Evolutionary conservation across 2,113 vertebrate genomes (phyloP), one percentile per base, ranked within the genome.

Genomic region (Campylomormyrus tamandua): DNA sequence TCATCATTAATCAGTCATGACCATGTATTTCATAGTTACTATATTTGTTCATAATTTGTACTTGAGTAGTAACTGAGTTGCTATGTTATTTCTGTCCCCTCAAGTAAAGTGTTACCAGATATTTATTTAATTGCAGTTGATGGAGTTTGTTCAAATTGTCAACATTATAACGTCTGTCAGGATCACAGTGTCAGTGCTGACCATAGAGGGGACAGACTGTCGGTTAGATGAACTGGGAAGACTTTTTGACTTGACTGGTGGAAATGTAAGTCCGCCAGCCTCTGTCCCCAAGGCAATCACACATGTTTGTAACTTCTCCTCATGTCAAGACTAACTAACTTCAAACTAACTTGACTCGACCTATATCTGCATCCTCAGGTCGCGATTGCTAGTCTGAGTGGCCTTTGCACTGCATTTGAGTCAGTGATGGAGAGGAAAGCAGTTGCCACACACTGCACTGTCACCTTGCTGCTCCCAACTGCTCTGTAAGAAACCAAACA

Each of bases 141-240:
- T 83, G 39, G 42, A 83, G 70, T 4, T n/a, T 27, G 9, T 87
- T 27, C 48, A 27, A 87, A 50, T 27, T 50, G 84, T 50, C 11
- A 31, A 3, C 1, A 45, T 83, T 45, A 45, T 83, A 48, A 24
- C 15, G 15, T 87, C 48, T 53, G n/a, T 52, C 77, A 96, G 96
- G 31, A 96, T 96, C 88, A 94, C 93, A 0, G 95, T 97, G 86
- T 97, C 96, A 42, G 95, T 97, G 91, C 87, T 96, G 93, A 93
- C 95, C 31, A 94, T 96, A 48, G 94, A 96, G 90, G 95, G 95
- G 88, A 96, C 96, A 21, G 95, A 96, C 92, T 97, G 96, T 92
- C 85, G 95, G 66, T 90, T 96, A 93, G 94, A 95, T 45, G 95
- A 97, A 90, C 91, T 97, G 87, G 96, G 96, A 27, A 92, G 92